Evolutionary conservation across 2,888 invertebrate species (phyloP).

Genomic region (Drosophila lutescens): DNA sequence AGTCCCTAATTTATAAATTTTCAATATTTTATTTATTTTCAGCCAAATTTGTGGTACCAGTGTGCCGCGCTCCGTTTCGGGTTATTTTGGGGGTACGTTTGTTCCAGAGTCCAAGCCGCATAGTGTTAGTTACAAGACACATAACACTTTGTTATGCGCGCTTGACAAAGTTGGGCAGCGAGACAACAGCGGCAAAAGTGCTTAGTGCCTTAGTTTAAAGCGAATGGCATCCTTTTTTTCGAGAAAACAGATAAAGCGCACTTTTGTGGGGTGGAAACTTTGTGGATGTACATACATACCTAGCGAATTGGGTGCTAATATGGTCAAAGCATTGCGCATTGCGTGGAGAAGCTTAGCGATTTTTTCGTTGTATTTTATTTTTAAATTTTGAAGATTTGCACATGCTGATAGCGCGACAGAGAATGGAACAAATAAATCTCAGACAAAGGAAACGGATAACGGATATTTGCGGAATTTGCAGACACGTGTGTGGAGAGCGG

Average conservation of each 20-base stretch:
- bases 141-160: slow-evolving; percentile 80
- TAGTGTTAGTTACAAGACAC: slow-evolving; percentile 72
- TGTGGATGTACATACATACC: slow-evolving; percentile 10
- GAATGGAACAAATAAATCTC: slow-evolving; percentile 67
- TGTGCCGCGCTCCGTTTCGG: slow-evolving; percentile 18
- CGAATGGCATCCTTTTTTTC: slow-evolving; percentile 55
- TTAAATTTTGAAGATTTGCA: slow-evolving; percentile 71
- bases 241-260: slow-evolving; percentile 60
- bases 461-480: slow-evolving; percentile 75
- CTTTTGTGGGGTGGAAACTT: slow-evolving; percentile 10
- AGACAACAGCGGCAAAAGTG: slow-evolving; percentile 59
- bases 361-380: slow-evolving; percentile 40
- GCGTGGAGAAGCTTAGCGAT: slow-evolving; percentile 22
- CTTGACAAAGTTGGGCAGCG: slow-evolving; percentile 77
- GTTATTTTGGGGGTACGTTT: slow-evolving; percentile 52
- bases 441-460: slow-evolving; percentile 74
- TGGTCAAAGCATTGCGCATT: slow-evolving; percentile 66
- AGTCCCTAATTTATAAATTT: too few relatives aligned
- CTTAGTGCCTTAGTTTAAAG: slow-evolving; percentile 80
- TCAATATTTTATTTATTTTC: background rate
- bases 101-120: slow-evolving; percentile 47
- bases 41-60: slow-evolving; percentile 21
- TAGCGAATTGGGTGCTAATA: slow-evolving; percentile 74
- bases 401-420: slow-evolving; percentile 58
- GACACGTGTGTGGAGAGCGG: slow-evolving; percentile 73